These are phyloP conservation scores for Sparus aurata DNA, from an alignment of 2,797 vertebrate species.

Conservation along the genomic window DNA sequence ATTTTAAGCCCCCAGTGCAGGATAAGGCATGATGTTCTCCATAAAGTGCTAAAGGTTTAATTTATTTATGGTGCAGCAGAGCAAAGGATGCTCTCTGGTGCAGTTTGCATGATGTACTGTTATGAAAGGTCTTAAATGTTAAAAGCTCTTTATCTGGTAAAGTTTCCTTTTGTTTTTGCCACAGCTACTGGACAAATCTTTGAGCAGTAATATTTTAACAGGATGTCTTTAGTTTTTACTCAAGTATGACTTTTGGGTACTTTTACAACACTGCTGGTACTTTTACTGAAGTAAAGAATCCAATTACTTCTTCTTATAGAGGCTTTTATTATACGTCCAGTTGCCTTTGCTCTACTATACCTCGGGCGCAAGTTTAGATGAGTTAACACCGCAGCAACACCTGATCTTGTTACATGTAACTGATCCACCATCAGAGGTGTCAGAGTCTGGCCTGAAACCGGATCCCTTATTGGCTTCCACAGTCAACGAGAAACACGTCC, in stretches of 20 bases:
- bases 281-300: not conserved
- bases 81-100: conserved; percentile 38
- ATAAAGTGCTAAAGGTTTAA: conserved; percentile 38
- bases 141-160: conserved; percentile 31
- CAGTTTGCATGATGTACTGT: conserved; percentile 41
- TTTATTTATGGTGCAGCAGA: conserved; percentile 42
- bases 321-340: not conserved
- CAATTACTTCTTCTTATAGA: not conserved
- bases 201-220: too few species aligned
- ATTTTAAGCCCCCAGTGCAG: conserved; percentile 20
- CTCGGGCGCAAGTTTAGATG: conserved; percentile 41
- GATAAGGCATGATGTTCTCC: conserved; percentile 2
- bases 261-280: not conserved
- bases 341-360: not conserved
- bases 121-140: conserved; percentile 42
- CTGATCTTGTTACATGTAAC: conserved; percentile 72
- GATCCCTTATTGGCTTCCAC: conserved; percentile 41
- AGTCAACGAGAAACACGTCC: conserved; percentile 43
- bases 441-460: conserved; percentile 66
- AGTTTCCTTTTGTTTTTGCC: conserved; percentile 20
- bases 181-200: not conserved
- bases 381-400: conserved; percentile 58
- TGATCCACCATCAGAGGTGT: conserved; percentile 72
- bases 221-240: too few species aligned
- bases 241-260: not conserved